phyloP scores from a whole-genome alignment of 2,888 invertebrate species.

The Caenorhabditis sp. region DNA sequence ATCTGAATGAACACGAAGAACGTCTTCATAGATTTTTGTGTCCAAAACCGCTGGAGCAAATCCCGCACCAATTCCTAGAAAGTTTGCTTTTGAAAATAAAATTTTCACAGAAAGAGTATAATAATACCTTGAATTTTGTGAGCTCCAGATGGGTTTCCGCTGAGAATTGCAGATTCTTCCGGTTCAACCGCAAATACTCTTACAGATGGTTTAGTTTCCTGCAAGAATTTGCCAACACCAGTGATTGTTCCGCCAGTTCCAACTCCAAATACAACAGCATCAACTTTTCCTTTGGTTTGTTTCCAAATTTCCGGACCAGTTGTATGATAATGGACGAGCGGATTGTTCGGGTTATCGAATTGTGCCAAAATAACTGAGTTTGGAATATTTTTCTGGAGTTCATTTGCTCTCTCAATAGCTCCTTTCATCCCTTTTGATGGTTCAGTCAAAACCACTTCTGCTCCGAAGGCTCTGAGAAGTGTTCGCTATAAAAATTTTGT shows the following conservation, averaged over 20 bases:
- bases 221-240: slow-evolving; percentile 63
- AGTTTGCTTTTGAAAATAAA: background rate
- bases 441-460: slow-evolving; percentile 67
- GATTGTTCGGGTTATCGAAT: slow-evolving; percentile 68
- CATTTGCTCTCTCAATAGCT: slow-evolving; percentile 63
- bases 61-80: slow-evolving; percentile 64
- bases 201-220: slow-evolving; percentile 60
- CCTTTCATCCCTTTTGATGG: slow-evolving; percentile 67
- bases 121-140: slow-evolving; percentile 68
- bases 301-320: slow-evolving; percentile 70
- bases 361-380: slow-evolving; percentile 64
- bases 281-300: slow-evolving; percentile 65
- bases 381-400: slow-evolving; percentile 58
- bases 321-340: slow-evolving; percentile 63
- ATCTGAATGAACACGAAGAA: slow-evolving; percentile 58
- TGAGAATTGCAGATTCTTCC: slow-evolving; percentile 63
- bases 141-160: slow-evolving; percentile 58
- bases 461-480: slow-evolving; percentile 68
- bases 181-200: slow-evolving; percentile 66
- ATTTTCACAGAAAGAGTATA: too few relatives aligned
- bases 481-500: slow-evolving; percentile 49
- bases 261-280: slow-evolving; percentile 65
- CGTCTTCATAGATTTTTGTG: slow-evolving; percentile 58
- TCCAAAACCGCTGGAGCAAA: slow-evolving; percentile 62
- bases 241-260: slow-evolving; percentile 68